Base-by-base conservation (phyloP, 2,888 invertebrate species). In the Agonopterix arenella region DNA sequence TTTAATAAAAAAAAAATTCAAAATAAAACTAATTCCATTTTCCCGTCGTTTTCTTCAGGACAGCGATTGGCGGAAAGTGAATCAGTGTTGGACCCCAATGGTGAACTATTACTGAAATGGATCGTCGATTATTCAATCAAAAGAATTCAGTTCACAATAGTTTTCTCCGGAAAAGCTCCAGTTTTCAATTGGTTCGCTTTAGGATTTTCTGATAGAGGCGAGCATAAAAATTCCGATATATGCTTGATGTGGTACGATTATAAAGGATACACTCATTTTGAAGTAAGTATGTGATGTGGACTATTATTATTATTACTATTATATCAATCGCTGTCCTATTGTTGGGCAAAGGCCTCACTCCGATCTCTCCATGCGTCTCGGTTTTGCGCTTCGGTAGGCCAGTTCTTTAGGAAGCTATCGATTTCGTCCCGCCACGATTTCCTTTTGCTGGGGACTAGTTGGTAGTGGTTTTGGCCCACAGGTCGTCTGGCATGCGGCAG, bases 161-260 rank as follows among this genome's bases (percentile, higher is more conserved):
- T 90, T 47, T 65, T 91, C 44, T 84, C 91, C 0, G 74, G 80
- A 1, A 75, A 81, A 44, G 76, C 78, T 0, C 86, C 89, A 9
- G 70, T 73, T 0, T 78, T 80, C 62, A 89, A 89, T 47, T 97
- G 97, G 97, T 93, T 97, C 65, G 96, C 94, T 0, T 68, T 97
- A 46, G 97, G 97, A 38, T 97, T 97, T 82, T 97, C 97, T 1
- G 93, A 96, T 66, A 91, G 94, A 52, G 97, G 97, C 1, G 90
- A 92, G 45, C 66, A 91, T 2, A 90, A 90, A 53, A 92, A 93
- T 43, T 95, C 96, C 0, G 97, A 97, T 81, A 92, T 95, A 54
- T 97, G 97, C 66, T 83, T 97, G 45, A 85, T 96, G 50, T 96
- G 96, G 94, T 91, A 91, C 46, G 93, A 95, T 68, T 93, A 93